A percentile compares a stretch with the other conserved stretches of the same genome.
phyloP scores from a whole-genome alignment of 1,140 invertebrate genomes.

The Anastrepha obliqua region DNA sequence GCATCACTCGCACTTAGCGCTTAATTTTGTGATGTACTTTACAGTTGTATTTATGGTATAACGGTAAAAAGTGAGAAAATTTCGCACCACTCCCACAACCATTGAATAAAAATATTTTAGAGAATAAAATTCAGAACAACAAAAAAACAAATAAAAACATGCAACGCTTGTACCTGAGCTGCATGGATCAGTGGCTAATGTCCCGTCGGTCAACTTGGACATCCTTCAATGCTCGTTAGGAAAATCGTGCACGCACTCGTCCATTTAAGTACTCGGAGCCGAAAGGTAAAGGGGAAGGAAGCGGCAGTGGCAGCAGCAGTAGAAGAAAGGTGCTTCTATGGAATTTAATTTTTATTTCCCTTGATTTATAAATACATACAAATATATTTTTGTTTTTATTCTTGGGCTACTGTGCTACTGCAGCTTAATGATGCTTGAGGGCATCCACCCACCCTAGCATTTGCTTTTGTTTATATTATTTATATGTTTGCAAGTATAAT shows the following conservation, averaged over 20 bases:
- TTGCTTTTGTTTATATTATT: neutral
- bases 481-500: neutral
- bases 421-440: neutral
- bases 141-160: neutral
- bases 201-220: neutral
- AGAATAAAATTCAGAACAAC: neutral
- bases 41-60: too few relatives aligned
- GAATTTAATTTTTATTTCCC: neutral
- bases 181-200: neutral
- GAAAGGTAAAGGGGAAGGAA: neutral
- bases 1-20: too few relatives aligned
- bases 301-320: neutral
- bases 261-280: neutral
- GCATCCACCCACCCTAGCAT: neutral
- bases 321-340: neutral
- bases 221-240: conserved; percentile 32
- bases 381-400: neutral
- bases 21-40: too few relatives aligned
- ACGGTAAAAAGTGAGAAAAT: too few relatives aligned
- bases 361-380: neutral
- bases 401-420: neutral
- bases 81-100: too few relatives aligned
- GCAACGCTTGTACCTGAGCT: neutral
- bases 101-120: too few relatives aligned
- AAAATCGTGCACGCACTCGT: neutral